Evolutionary conservation across 2,888 invertebrate genomes (phyloP), one percentile per base, ranked within the genome.

Genomic region (Xanthia icteritia): DNA sequence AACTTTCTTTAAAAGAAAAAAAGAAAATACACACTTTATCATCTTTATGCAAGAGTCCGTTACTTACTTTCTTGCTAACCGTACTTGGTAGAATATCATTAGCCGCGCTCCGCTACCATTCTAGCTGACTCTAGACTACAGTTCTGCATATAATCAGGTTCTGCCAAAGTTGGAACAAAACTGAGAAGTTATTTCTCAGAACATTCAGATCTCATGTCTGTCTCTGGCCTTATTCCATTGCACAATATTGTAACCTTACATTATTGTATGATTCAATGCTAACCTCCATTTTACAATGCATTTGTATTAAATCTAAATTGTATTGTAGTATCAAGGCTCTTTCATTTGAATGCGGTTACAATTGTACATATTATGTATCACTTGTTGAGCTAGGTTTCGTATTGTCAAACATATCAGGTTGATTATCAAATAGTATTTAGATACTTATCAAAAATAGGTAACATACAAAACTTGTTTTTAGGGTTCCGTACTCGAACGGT

Each of bases 101-200:
- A 74, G 60, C 61, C 8, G 58, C 63, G n/a, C 70, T 86, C 27
- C 54, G 31, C 72, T 74, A n/a, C 66, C 27, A 51, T 68, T 39
- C 42, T 64, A 54, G 60, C 70, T 67, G 48, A 56, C 54, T 76
- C n/a, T 27, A 27, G 70, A 73, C 51, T 78, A 74, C 78, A 74
- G 71, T 85, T 67, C 68, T 64, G 60, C 60, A 85, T 71, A 77
- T 72, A 77, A 82, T 85, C 67, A 85, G n/a, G 54, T 78, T 78
- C 64, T 31, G 1, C n/a, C 60, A 31, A 86, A 84, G 51, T 84
- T 76, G 39, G 27, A 20, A 75, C 23, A 36, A 65, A 72, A 72
- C 77, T 42, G 13, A 60, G 60, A 61, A 72, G 58, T 73, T 72
- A 58, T 82, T 69, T 36, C 76, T 71, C 27, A 20, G 63, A 73